Base-by-base conservation (phyloP, 2,888 invertebrate species). In the Eilema caniola region DNA sequence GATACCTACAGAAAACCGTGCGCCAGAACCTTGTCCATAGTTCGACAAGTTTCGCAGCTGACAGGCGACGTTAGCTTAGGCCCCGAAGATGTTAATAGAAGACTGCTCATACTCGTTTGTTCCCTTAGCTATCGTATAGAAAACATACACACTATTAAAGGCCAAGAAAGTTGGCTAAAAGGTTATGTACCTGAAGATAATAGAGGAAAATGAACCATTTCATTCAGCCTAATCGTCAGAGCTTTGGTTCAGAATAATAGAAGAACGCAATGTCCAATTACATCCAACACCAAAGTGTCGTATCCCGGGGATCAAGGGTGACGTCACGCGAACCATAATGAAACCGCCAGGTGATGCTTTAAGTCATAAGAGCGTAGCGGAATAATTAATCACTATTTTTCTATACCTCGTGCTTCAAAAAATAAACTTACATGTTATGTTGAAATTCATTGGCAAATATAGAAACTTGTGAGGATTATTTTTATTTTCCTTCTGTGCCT, bases 301-400 rank as follows among this genome's bases (percentile, higher is more conserved):
- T 71, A 60, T 59, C 59, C 69, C 64, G n/a, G 62, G 60, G 67
- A 67, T 64, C 67, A 71, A 23, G 53, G 47, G 64, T 62, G 65
- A 68, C 68, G 57, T 68, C 68, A 71, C 68, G 67, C 37, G 28
- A 65, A 10, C 71, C 16, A 53, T 71, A 71, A 71, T 71, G 59
- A 71, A 68, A 71, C 71, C 53, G 37, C 70, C 33, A 53, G 28
- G 10, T 67, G 23, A 23, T 12, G 14, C 60, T 37, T 41, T 37
- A 64, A 67, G 59, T 41, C 2, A 68, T n/a, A 47, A 65, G 65
- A 56, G 41, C 0, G 0, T n/a, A 67, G 71, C 64, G 67, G 20
- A 3, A 1, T 28, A n/a, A n/a, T n/a, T n/a, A 41, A 3, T 4
- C 16, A 2, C 28, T 28, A 16, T 47, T 7, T 7, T 47, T 20